A percentile compares a stretch with the other conserved stretches of the same genome.
Conservation (phyloP, 2,888 invertebrate species). For the Aphidius colemani region DNA sequence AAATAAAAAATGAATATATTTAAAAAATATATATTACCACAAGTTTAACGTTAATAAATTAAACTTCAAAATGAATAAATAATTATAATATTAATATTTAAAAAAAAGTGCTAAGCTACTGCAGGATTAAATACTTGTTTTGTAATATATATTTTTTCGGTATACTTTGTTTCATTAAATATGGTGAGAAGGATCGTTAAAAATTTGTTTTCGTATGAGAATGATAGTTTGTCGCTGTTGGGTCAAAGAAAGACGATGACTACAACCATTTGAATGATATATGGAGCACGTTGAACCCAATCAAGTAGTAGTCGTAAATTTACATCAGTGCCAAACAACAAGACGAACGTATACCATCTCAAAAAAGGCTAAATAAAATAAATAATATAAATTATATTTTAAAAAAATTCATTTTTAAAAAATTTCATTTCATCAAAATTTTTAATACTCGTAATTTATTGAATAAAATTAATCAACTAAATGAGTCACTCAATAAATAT, state of each 20-base stretch:
- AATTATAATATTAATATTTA: too few relatives aligned
- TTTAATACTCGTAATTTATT: neutral
- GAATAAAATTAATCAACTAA: too few relatives aligned
- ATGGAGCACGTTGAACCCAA: conserved; percentile 59
- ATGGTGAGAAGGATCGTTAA: too few relatives aligned
- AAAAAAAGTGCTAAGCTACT: too few relatives aligned
- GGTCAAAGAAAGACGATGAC: conserved; percentile 15
- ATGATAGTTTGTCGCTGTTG: too few relatives aligned
- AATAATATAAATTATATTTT: conserved; percentile 1
- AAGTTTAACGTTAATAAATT: too few relatives aligned
- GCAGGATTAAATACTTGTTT: too few relatives aligned
- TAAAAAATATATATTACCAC: neutral
- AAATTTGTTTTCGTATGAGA: too few relatives aligned
- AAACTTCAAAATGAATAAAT: neutral
- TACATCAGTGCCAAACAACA: conserved; percentile 52
- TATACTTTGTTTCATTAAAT: too few relatives aligned
- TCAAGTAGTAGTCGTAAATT: conserved; percentile 59
- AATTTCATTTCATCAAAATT: neutral
- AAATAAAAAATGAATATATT: too few relatives aligned
- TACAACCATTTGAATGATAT: conserved; percentile 45
- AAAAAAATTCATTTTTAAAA: neutral
- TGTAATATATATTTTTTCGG: too few relatives aligned
- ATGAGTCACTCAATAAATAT: conserved; percentile 4
- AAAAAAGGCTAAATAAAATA: conserved; percentile 10
- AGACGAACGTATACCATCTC: conserved; percentile 52